These are phyloP conservation scores for Drosophila siamana DNA, from an alignment of 2,888 invertebrate genomes.

Conservation along the genomic window DNA sequence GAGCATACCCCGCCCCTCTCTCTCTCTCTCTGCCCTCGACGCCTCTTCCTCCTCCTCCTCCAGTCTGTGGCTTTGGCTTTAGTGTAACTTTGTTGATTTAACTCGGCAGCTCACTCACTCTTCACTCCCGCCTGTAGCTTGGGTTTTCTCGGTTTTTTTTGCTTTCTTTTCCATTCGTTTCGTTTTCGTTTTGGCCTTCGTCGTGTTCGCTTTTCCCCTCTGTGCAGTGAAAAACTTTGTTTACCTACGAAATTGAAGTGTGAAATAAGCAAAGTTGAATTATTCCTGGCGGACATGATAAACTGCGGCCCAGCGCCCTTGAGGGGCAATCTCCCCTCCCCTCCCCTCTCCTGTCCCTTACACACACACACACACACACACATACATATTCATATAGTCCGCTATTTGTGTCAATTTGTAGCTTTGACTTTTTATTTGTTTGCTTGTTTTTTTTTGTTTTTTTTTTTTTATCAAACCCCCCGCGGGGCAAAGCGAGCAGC, in stretches of 20 bases:
- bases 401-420: slow-evolving; percentile 75
- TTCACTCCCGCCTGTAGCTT: slow-evolving; percentile 37
- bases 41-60: too few relatives aligned
- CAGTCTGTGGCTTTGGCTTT: background rate
- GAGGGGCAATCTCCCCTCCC: background rate
- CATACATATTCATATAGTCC: slow-evolving; percentile 30
- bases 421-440: slow-evolving; percentile 50
- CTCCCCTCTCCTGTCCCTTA: background rate
- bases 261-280: slow-evolving; percentile 83
- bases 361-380: slow-evolving; percentile 4
- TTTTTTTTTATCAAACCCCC: background rate
- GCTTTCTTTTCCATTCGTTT: slow-evolving; percentile 32
- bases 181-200: background rate
- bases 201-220: background rate
- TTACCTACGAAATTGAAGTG: slow-evolving; percentile 83
- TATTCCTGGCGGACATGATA: slow-evolving; percentile 83
- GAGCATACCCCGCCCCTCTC: background rate
- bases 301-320: slow-evolving; percentile 68
- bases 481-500: slow-evolving; percentile 7
- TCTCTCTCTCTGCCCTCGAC: too few relatives aligned
- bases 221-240: slow-evolving; percentile 68
- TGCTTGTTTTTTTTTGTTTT: background rate
- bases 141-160: slow-evolving; percentile 45
- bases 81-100: slow-evolving; percentile 66
- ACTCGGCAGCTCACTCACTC: slow-evolving; percentile 56